Percentiles rank a stretch among this genome's conserved stretches.
phyloP scores from a whole-genome alignment of 2,888 invertebrate species.

The Sericinus montela region DNA sequence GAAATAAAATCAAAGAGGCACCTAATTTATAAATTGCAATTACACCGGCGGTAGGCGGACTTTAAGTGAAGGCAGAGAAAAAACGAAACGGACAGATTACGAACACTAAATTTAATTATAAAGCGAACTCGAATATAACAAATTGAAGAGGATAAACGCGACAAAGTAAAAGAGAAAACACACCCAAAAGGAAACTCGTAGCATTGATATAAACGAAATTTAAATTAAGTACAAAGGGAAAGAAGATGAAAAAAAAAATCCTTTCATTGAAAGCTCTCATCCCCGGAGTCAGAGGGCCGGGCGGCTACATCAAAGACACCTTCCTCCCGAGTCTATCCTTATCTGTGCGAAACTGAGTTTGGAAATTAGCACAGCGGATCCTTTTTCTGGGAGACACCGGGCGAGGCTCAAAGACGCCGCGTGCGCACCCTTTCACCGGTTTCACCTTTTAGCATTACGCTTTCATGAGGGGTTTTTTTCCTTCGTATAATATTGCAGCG shows the following conservation, averaged over 20 bases:
- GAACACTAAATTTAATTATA: constrained; percentile 78
- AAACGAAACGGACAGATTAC: constrained; percentile 68
- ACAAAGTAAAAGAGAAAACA: constrained; percentile 79
- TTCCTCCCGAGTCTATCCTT: constrained; percentile 68
- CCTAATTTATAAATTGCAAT: constrained; percentile 76
- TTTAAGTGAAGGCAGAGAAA: constrained; percentile 40
- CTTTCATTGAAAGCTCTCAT: constrained; percentile 79
- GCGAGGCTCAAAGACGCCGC: constrained; percentile 45
- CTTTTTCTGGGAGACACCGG: constrained; percentile 35
- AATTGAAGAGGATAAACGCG: constrained; percentile 78
- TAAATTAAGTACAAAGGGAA: constrained; percentile 80
- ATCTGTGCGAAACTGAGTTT: constrained; percentile 75
- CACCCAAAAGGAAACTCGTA: constrained; percentile 76
- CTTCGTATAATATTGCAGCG: constrained; percentile 45
- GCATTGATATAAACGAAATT: constrained; percentile 80
- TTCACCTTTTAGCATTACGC: constrained; percentile 64
- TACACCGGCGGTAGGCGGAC: constrained; percentile 55
- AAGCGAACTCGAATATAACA: constrained; percentile 76
- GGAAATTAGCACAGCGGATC: constrained; percentile 72
- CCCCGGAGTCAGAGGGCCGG: constrained; percentile 71
- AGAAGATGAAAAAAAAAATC: constrained; percentile 78
- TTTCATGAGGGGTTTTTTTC: constrained; percentile 58
- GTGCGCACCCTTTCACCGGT: constrained; percentile 67
- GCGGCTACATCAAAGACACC: constrained; percentile 78
- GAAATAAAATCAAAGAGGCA: constrained; percentile 18